A percentile compares a stretch with the other conserved stretches of the same genome.
These are phyloP conservation scores for Eristalis intricaria DNA, from an alignment of 2,888 invertebrate genomes.

Conservation along the genomic window DNA sequence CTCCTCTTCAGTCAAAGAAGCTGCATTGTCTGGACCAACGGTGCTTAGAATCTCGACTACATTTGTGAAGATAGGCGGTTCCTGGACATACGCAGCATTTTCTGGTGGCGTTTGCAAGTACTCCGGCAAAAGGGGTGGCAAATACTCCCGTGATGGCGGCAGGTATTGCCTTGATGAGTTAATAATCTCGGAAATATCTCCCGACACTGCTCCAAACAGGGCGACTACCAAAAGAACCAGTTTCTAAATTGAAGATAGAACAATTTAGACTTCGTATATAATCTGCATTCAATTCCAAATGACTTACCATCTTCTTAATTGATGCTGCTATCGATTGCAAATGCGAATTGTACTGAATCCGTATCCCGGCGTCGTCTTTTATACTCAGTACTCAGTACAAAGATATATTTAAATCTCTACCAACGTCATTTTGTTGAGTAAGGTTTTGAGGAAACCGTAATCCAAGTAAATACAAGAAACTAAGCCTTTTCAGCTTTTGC, in stretches of 20 bases:
- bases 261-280: background rate
- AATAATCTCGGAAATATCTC: slow-evolving; percentile 31
- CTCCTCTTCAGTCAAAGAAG: background rate
- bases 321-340: slow-evolving; percentile 16
- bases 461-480: slow-evolving; percentile 4
- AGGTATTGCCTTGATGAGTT: slow-evolving; percentile 16
- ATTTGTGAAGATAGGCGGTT: background rate
- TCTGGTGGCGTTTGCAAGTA: background rate
- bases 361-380: slow-evolving; percentile 21
- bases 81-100: background rate
- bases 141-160: background rate
- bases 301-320: slow-evolving; percentile 26
- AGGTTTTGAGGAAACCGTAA: slow-evolving; percentile 18
- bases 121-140: background rate
- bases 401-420: slow-evolving; percentile 20
- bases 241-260: slow-evolving; percentile 2
- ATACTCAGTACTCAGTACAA: slow-evolving; percentile 20
- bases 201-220: slow-evolving; percentile 9
- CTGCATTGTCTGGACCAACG: background rate
- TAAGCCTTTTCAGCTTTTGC: background rate
- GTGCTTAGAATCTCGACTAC: background rate
- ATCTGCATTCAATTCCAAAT: background rate
- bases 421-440: slow-evolving; percentile 9
- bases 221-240: background rate
- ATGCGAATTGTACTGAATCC: slow-evolving; percentile 14